These are phyloP conservation scores for Drosophila meridiana DNA, from an alignment of 2,888 invertebrate species.

Conservation along the genomic window DNA sequence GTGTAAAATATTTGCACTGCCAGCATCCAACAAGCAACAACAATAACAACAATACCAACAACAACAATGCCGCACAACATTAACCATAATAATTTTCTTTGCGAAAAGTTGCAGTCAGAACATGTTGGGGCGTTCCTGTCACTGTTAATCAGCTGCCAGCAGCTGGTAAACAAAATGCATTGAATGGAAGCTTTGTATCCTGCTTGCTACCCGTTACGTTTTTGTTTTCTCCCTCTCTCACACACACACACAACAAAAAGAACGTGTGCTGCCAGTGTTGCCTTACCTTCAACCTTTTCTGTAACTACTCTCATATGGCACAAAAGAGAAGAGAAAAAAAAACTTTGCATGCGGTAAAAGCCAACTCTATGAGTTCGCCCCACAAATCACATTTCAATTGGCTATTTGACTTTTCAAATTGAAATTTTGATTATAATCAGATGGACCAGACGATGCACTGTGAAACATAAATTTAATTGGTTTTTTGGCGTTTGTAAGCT, in stretches of 20 bases:
- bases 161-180: conserved; percentile 63
- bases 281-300: conserved; percentile 8
- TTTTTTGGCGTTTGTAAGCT: accelerated
- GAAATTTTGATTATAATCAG: conserved; percentile 9
- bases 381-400: conserved; percentile 14
- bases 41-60: conserved; percentile 9
- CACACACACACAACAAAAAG: conserved; percentile 18
- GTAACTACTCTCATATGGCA: conserved; percentile 1
- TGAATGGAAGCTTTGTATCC: conserved; percentile 47
- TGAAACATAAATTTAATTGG: background rate
- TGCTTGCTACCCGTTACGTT: conserved; percentile 26
- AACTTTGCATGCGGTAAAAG: conserved; percentile 1
- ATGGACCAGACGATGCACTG: background rate
- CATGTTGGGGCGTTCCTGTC: conserved; percentile 63
- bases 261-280: conserved; percentile 10
- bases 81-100: conserved; percentile 75
- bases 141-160: conserved; percentile 65
- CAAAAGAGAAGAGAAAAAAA: background rate
- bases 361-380: background rate
- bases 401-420: conserved; percentile 5
- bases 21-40: conserved; percentile 28
- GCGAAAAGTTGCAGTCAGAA: conserved; percentile 45
- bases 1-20: conserved; percentile 76
- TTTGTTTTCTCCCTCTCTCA: conserved; percentile 8
- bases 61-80: conserved; percentile 69